Evolutionary conservation across 2,113 vertebrate genomes (phyloP).

Genomic region (Clinocottus analis): DNA sequence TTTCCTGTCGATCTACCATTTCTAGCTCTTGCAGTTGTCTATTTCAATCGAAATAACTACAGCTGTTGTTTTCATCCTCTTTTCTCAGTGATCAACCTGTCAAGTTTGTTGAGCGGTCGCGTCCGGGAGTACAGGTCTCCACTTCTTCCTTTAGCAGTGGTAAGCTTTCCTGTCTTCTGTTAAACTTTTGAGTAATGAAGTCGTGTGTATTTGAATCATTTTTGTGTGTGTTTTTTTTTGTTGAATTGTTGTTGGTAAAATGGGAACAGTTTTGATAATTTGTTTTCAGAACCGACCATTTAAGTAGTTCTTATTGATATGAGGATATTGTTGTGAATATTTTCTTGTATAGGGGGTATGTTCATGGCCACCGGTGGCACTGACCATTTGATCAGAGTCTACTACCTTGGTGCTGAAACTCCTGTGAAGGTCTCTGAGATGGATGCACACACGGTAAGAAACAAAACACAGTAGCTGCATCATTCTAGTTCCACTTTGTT

Average conservation of each 20-base stretch:
- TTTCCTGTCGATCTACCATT: not conserved
- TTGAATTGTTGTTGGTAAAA: not conserved
- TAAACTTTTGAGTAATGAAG: not conserved
- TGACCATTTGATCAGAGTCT: conserved; percentile 96
- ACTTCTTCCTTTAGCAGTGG: conserved; percentile 98
- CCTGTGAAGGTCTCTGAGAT: conserved; percentile 96
- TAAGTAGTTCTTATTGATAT: not conserved
- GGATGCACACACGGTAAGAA: conserved; percentile 92
- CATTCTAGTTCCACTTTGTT: not conserved
- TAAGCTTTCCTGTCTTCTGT: conserved; percentile 60
- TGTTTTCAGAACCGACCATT: not conserved
- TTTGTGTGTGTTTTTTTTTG: not conserved
- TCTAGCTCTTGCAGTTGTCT: not conserved
- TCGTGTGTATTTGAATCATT: not conserved
- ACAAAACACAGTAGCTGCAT: not conserved
- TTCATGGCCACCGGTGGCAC: conserved; percentile 97
- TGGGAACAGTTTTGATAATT: not conserved
- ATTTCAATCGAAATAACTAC: not conserved
- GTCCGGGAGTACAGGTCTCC: conserved; percentile 96
- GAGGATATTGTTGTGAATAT: not conserved
- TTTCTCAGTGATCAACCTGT: conserved; percentile 90
- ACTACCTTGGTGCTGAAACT: conserved; percentile 92
- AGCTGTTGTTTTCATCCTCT: not conserved
- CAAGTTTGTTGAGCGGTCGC: conserved; percentile 96
- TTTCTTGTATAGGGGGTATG: conserved; percentile 89